phyloP scores from a whole-genome alignment of 2,797 vertebrate species.

The Arnoldichthys spilopterus region DNA sequence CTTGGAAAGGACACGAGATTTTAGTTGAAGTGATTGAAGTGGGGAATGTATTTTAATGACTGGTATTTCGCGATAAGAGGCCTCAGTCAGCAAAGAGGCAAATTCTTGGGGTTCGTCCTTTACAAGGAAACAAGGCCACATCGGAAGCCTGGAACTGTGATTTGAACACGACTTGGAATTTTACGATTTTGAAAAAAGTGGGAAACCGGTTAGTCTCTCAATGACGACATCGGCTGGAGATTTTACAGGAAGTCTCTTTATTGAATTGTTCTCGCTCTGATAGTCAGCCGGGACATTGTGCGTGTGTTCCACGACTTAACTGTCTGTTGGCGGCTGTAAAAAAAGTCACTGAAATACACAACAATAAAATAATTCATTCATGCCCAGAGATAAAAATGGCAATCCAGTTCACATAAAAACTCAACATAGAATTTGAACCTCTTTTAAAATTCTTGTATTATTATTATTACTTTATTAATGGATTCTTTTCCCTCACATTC shows the following conservation, averaged over 20 bases:
- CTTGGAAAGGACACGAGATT: neutral
- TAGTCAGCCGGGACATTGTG: conserved; percentile 67
- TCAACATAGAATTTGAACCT: neutral
- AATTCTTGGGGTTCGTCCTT: conserved; percentile 46
- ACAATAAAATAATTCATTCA: conserved; percentile 67
- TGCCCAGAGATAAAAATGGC: conserved; percentile 50
- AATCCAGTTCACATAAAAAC: conserved; percentile 49
- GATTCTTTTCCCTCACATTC: neutral
- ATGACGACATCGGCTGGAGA: conserved; percentile 58
- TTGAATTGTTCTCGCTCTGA: conserved; percentile 70
- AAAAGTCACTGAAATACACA: conserved; percentile 69
- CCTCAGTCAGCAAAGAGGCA: neutral
- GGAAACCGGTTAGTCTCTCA: conserved; percentile 42
- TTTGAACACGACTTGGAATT: conserved; percentile 60
- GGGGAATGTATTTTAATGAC: neutral
- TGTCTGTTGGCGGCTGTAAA: conserved; percentile 74
- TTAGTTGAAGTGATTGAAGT: neutral
- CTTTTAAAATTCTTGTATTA: conserved; percentile 24
- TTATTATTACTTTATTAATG: conserved; percentile 6
- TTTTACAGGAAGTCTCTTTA: conserved; percentile 77
- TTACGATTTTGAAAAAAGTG: conserved; percentile 66
- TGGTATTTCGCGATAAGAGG: neutral
- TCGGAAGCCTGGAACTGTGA: conserved; percentile 50
- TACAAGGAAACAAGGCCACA: conserved; percentile 70
- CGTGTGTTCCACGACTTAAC: conserved; percentile 75